Base-by-base conservation (phyloP, 2,888 invertebrate genomes). In the Amiota communis region DNA sequence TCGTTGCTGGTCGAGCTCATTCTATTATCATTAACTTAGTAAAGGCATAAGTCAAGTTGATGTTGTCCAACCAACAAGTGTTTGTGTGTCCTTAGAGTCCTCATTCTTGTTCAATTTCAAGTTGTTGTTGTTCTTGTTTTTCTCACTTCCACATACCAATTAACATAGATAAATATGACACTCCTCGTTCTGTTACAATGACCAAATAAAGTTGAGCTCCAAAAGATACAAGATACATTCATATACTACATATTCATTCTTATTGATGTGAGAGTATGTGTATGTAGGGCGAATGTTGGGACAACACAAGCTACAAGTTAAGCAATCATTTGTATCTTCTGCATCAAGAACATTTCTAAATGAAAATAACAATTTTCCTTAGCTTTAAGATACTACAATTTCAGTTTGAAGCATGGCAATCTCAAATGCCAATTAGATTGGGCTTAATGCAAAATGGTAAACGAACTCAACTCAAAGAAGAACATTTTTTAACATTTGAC, bases 91-190 rank as follows among this genome's bases (percentile, higher is more conserved):
- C n/a, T 59, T 59, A 20, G 47, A 12, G 36, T 61, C 8, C 23
- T 59, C n/a, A 23, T 12, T 70, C 20, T 49, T 61, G 59, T 70
- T 15, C 17, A 59, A n/a, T 17, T 70, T 46, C 64, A n/a, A 46
- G 69, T 36, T 20, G 59, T 49, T 51, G 49, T 36, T 49, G 36
- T 68, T 72, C 59, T 68, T 72, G 68, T 72, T 72, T 68, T 71
- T 71, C 71, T 71, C 71, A 71, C 71, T 63, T 71, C 71, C 64
- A 63, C 53, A 46, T 48, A 63, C 36, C 71, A 72, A 75, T 70
- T 76, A 72, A 73, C 81, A 77, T 72, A 69, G 76, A 76, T 75
- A 80, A 83, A 78, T 75, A 75, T 75, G 75, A 76, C 72, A 76
- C 76, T 76, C 20, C 17, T 17, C 20, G 20, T 20, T 20, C 56